Evolutionary conservation across 1,140 invertebrate genomes (phyloP).

Genomic region (Protaetia brevitarsis): DNA sequence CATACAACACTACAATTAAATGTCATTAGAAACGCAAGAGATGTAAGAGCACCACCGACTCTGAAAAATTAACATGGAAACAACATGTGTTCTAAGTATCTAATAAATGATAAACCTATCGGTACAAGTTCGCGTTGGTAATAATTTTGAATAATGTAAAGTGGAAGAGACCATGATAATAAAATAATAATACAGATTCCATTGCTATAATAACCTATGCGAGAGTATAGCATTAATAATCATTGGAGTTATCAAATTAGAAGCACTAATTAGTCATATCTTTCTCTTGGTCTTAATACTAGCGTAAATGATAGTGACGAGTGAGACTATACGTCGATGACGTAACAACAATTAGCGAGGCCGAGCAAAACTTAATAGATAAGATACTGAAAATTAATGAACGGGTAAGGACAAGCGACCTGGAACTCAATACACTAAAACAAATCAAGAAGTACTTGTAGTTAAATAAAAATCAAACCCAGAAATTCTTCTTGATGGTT

Average conservation of each 20-base stretch:
- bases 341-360: no score
- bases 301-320: no score
- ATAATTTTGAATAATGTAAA: neutral
- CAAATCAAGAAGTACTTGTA: no score
- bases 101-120: slow-evolving; percentile 2
- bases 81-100: neutral
- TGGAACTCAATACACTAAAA: no score
- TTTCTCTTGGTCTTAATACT: neutral
- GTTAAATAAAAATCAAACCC: no score
- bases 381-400: no score
- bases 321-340: no score
- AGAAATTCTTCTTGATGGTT: no score
- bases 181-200: slow-evolving; percentile 1
- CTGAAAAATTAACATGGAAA: slow-evolving; percentile 27
- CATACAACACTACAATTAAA: slow-evolving; percentile 33
- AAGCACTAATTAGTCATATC: neutral
- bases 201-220: slow-evolving; percentile 2
- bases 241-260: neutral
- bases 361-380: no score
- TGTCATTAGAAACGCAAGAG: slow-evolving; percentile 42
- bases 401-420: no score
- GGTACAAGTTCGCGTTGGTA: neutral
- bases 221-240: slow-evolving; percentile 4
- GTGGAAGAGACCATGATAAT: neutral
- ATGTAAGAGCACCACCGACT: slow-evolving; percentile 33